phyloP scores from a whole-genome alignment of 2,113 vertebrate species.

The Anas platyrhynchos region DNA sequence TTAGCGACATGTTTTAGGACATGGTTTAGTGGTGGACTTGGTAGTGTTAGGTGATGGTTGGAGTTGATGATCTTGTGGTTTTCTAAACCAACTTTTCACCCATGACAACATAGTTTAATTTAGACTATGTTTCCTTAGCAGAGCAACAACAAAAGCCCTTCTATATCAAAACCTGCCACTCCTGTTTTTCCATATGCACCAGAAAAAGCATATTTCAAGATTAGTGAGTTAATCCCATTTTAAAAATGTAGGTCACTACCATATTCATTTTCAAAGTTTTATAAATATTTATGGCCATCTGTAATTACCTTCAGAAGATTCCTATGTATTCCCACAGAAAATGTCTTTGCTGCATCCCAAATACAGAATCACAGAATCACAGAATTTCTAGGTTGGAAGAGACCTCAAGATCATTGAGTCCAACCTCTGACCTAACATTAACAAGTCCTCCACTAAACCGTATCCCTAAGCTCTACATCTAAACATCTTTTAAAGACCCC shows the following conservation, averaged over 20 bases:
- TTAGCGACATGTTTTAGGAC: not conserved
- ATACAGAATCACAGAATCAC: not conserved
- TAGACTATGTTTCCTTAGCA: not conserved
- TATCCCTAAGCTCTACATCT: too few species aligned
- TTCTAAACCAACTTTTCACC: not conserved
- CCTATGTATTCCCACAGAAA: not conserved
- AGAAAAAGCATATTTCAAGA: not conserved
- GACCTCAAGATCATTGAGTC: too few species aligned
- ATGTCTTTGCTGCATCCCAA: not conserved
- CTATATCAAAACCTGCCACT: not conserved
- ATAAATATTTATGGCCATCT: slow-evolving; percentile 33
- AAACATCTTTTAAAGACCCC: too few species aligned
- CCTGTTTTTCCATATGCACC: not conserved
- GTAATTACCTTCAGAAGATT: slow-evolving; percentile 4
- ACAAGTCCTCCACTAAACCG: too few species aligned
- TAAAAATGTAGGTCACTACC: slow-evolving; percentile 4
- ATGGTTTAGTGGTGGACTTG: not conserved
- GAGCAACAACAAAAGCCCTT: not conserved
- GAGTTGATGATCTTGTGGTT: not conserved
- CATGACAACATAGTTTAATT: not conserved
- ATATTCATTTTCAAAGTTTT: not conserved
- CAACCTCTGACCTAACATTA: too few species aligned
- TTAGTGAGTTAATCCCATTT: not conserved
- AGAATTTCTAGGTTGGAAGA: too few species aligned
- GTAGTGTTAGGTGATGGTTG: not conserved